These are phyloP conservation scores for Tinamus guttatus DNA, from an alignment of 2,113 vertebrate genomes.

Conservation along the genomic window DNA sequence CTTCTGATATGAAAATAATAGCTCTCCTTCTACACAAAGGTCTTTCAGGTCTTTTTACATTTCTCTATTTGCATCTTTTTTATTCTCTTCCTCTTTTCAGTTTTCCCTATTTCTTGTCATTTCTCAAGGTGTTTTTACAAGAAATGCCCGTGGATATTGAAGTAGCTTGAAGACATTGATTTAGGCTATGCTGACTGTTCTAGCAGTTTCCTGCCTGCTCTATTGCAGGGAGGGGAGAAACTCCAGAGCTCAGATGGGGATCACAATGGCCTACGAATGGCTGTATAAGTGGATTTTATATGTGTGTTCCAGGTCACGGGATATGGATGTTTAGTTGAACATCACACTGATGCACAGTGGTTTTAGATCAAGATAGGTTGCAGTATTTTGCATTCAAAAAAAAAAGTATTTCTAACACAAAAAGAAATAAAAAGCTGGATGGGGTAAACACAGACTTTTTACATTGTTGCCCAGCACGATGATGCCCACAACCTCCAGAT, in stretches of 20 bases:
- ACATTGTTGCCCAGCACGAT: background rate
- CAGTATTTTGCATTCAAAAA: background rate
- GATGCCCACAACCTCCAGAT: background rate
- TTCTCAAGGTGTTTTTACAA: background rate
- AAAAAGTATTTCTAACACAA: too few species aligned
- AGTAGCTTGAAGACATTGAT: background rate
- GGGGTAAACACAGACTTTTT: too few species aligned
- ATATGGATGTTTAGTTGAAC: background rate
- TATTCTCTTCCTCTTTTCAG: background rate
- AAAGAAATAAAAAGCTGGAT: too few species aligned
- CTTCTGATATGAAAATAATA: background rate
- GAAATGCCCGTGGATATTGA: background rate
- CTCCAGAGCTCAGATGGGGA: too few species aligned
- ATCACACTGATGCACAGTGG: background rate
- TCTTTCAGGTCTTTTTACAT: background rate
- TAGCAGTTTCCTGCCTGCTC: background rate
- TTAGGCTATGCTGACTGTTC: background rate
- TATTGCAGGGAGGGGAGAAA: background rate
- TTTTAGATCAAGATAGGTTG: background rate
- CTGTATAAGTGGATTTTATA: background rate
- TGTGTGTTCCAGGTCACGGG: rapidly evolving
- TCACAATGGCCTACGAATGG: background rate
- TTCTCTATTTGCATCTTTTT: background rate
- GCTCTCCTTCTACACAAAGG: background rate
- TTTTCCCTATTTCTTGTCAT: too few species aligned